These are phyloP conservation scores for Alsophila aescularia DNA, from an alignment of 2,888 invertebrate species.

Conservation along the genomic window DNA sequence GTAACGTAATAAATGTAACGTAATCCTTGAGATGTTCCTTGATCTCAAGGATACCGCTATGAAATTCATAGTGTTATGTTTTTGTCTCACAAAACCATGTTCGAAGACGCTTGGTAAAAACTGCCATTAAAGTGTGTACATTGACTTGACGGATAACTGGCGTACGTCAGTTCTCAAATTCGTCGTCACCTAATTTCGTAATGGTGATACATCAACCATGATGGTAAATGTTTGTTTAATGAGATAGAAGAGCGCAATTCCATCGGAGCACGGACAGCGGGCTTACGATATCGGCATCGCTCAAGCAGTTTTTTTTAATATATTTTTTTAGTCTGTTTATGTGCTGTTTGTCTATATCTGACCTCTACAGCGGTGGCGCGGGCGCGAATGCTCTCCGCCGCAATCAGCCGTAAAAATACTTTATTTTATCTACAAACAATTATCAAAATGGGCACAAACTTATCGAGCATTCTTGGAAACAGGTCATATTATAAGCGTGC, in stretches of 20 bases:
- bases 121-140: conserved; percentile 21
- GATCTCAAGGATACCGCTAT: conserved; percentile 15
- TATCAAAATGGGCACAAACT: conserved; percentile 53
- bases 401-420: conserved; percentile 32
- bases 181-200: conserved; percentile 29
- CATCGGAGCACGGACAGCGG: conserved; percentile 17
- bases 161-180: conserved; percentile 21
- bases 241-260: conserved; percentile 26
- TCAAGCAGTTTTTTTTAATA: too few species aligned
- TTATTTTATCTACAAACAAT: conserved; percentile 52
- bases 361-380: too few species aligned
- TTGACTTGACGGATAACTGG: conserved; percentile 6
- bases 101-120: conserved; percentile 24
- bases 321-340: too few species aligned
- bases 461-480: conserved; percentile 32
- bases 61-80: conserved; percentile 10
- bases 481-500: conserved; percentile 12
- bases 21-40: too few species aligned
- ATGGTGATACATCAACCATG: conserved; percentile 31
- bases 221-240: conserved; percentile 32
- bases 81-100: conserved; percentile 10
- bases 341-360: too few species aligned
- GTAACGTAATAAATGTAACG: too few species aligned
- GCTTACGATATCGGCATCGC: conserved; percentile 22
- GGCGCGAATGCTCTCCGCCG: too few species aligned